Base-by-base conservation (phyloP, 53 echinoderm and acorn worm genomes). In the Pentamera pediparva region DNA sequence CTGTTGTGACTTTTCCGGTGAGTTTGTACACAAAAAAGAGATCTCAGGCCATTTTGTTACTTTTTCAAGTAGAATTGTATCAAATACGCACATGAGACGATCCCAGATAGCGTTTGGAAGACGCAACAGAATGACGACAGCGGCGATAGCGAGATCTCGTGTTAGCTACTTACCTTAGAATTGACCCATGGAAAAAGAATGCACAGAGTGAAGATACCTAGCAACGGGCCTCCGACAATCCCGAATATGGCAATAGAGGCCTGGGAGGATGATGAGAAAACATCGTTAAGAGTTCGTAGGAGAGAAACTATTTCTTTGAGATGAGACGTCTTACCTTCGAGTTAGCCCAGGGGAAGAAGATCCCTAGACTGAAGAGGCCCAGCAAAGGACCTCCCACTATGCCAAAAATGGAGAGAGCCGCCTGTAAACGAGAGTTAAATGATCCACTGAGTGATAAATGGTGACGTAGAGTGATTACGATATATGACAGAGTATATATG, bases 311-410 rank as follows among this genome's bases (percentile, higher is more conserved):
- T n/a, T n/a, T n/a, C n/a, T n/a, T n/a, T n/a, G n/a, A n/a, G n/a
- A n/a, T n/a, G n/a, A n/a, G n/a, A n/a, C n/a, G n/a, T n/a, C 76
- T 58, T 82, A 84, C 96, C 86, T 91, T 91, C 65, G 91, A 75
- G 64, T 91, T 95, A 32, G 85, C 75, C 82, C 90, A 90, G 3
- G 96, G 96, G 39, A 95, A 90, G 76, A 95, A 88, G 21, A 95
- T 67, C 5, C 90, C 96, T 17, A 87, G 63, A 37, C 85, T 76
- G 69, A 88, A 95, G 18, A 95, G 40, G 13, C 96, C 96, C 8
- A 90, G 62, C 0, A 91, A 64, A 58, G 96, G 96, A 30, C 96
- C 96, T 4, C 96, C 96, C 9, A 80, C 79, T 40, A 95, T 91
- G 5, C 90, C 96, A 59, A 87, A 90, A 11, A 88, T 81, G 62